phyloP scores from a whole-genome alignment of 2,113 vertebrate genomes.

The Channa argus region DNA sequence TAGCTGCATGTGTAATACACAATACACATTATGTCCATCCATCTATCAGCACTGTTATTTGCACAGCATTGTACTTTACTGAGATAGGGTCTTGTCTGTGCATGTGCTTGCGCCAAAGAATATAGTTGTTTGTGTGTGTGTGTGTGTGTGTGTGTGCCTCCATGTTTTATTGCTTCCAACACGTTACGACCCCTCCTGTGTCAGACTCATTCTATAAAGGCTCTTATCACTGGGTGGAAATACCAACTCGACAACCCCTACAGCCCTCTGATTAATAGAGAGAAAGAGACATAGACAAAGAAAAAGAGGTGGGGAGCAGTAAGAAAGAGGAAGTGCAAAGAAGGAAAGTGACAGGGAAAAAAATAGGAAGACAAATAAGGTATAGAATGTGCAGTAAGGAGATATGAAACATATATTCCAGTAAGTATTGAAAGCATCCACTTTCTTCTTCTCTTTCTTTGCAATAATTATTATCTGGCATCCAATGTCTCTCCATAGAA shows the following conservation, averaged over 20 bases:
- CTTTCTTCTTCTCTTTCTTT: conserved; percentile 1
- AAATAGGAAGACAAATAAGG: not conserved
- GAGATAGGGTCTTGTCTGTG: conserved; percentile 27
- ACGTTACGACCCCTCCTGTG: conserved; percentile 50
- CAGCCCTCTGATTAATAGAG: conserved; percentile 45
- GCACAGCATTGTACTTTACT: conserved; percentile 26
- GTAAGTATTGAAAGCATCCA: not conserved
- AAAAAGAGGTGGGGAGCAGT: not conserved
- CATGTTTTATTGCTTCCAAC: conserved; percentile 49
- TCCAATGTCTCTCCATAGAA: not conserved
- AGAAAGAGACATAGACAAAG: conserved; percentile 6
- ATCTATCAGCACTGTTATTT: conserved; percentile 46
- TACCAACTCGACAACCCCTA: conserved; percentile 39
- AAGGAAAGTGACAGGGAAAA: not conserved
- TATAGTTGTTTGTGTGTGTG: not conserved
- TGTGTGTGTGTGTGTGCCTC: not conserved
- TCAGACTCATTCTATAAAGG: conserved; percentile 50
- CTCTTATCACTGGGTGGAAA: conserved; percentile 56
- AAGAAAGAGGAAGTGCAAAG: not conserved
- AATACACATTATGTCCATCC: not conserved
- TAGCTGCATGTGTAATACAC: too few relatives aligned
- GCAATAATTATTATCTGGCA: conserved; percentile 1
- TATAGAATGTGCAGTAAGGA: not conserved
- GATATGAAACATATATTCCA: not conserved
- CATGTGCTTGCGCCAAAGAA: not conserved